Percentiles rank a stretch among this genome's conserved stretches.
These are phyloP conservation scores for Peromyscus maniculatus DNA, from an alignment of 2,113 vertebrate genomes.

Conservation along the genomic window DNA sequence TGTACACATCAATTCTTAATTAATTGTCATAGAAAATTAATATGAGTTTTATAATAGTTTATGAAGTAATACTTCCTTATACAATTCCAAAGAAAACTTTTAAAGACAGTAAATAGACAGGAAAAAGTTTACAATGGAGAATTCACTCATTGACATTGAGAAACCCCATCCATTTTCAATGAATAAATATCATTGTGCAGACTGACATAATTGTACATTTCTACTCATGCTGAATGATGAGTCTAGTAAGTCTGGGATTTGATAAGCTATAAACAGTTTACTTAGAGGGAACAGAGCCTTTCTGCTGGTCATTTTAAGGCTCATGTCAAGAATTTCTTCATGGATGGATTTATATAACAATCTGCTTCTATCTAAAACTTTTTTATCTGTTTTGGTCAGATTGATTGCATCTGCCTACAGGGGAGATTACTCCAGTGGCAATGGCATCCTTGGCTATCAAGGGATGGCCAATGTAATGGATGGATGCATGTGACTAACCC, in stretches of 20 bases:
- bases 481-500: background rate
- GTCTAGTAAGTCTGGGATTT: conserved; percentile 59
- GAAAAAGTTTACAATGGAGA: conserved; percentile 61
- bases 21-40: conserved; percentile 13
- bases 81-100: conserved; percentile 49
- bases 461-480: background rate
- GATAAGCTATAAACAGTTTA: conserved; percentile 57
- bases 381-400: background rate
- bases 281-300: background rate
- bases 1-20: background rate
- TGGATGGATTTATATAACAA: conserved; percentile 3
- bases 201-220: conserved; percentile 68
- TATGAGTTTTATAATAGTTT: conserved; percentile 37
- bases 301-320: conserved; percentile 5
- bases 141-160: conserved; percentile 71
- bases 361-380: background rate
- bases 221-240: conserved; percentile 58
- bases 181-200: conserved; percentile 74
- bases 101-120: conserved; percentile 53
- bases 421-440: background rate
- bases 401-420: background rate
- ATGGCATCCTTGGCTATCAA: background rate
- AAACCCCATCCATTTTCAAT: conserved; percentile 70
- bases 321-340: conserved; percentile 43
- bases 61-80: conserved; percentile 17